Evolutionary conservation across 30 jellyfish, hydroid and myxozoan species (phyloP).

Genomic region (Phacellophora camtschatica): DNA sequence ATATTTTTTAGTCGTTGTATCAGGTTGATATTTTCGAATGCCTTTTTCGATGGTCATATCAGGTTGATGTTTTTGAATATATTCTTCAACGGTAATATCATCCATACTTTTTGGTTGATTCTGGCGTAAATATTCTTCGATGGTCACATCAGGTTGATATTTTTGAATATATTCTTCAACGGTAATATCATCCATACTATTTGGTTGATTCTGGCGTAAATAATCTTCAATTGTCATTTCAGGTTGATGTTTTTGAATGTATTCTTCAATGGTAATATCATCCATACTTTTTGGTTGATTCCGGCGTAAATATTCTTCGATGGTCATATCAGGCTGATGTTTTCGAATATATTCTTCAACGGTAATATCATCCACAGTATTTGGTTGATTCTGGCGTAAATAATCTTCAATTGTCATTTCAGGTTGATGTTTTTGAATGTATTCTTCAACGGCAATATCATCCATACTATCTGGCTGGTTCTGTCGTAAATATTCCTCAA

Average conservation of each 20-base stretch:
- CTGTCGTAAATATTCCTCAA: neutral
- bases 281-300: neutral
- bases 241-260: neutral
- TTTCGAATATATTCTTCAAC: neutral
- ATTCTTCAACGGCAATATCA: neutral
- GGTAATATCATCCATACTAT: neutral
- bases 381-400: neutral
- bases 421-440: neutral
- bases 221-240: constrained; percentile 27
- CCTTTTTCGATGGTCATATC: too few species aligned
- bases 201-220: neutral
- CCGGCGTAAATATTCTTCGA: neutral
- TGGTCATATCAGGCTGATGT: neutral
- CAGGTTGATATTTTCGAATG: too few species aligned
- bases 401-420: neutral
- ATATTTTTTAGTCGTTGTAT: too few species aligned
- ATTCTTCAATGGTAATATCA: neutral
- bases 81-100: constrained; percentile 24
- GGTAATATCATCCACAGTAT: neutral
- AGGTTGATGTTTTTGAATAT: too few species aligned
- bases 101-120: neutral
- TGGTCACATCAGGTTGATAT: neutral
- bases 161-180: constrained; percentile 8
- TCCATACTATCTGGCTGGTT: neutral
- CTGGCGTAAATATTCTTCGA: constrained; percentile 13